These are phyloP conservation scores for Cladopsammia gracilis DNA, from an alignment of 64 coral and sea anemone genomes.

Conservation along the genomic window DNA sequence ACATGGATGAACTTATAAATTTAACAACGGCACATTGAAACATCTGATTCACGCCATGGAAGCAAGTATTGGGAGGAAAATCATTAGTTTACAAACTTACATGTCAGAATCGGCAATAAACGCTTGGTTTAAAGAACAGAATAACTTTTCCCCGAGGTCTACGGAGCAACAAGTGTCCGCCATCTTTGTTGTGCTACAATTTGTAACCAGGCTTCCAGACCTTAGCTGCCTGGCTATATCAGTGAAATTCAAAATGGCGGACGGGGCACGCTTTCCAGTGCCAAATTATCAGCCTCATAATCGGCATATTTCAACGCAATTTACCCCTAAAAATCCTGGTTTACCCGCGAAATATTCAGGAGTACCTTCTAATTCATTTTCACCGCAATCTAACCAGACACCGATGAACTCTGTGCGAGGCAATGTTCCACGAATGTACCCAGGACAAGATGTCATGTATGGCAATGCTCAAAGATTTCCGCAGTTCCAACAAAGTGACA, in stretches of 20 bases:
- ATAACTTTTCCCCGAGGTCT: slow-evolving; percentile 48
- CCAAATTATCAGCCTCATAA: slow-evolving; percentile 26
- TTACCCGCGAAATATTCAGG: neutral
- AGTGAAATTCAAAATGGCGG: slow-evolving; percentile 69
- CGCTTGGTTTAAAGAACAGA: slow-evolving; percentile 54
- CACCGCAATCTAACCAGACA: neutral
- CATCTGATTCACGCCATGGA: neutral
- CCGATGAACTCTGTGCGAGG: neutral
- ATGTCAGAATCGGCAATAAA: slow-evolving; percentile 68
- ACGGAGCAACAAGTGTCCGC: slow-evolving; percentile 48
- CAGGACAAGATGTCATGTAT: neutral
- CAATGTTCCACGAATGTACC: slow-evolving; percentile 4
- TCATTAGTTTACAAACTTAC: slow-evolving; percentile 29
- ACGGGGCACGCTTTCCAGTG: slow-evolving; percentile 36
- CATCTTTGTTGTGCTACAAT: slow-evolving; percentile 53
- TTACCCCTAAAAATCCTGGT: neutral
- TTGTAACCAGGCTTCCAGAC: slow-evolving; percentile 39
- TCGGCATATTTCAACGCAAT: slow-evolving; percentile 6
- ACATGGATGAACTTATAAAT: neutral
- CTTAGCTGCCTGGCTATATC: slow-evolving; percentile 30
- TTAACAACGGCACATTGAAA: neutral
- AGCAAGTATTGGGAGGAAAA: neutral
- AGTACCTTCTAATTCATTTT: neutral
- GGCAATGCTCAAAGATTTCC: neutral
- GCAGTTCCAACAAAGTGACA: neutral